Conservation (phyloP, 2,797 vertebrate species). For the Stomatorhinus walkeri region DNA sequence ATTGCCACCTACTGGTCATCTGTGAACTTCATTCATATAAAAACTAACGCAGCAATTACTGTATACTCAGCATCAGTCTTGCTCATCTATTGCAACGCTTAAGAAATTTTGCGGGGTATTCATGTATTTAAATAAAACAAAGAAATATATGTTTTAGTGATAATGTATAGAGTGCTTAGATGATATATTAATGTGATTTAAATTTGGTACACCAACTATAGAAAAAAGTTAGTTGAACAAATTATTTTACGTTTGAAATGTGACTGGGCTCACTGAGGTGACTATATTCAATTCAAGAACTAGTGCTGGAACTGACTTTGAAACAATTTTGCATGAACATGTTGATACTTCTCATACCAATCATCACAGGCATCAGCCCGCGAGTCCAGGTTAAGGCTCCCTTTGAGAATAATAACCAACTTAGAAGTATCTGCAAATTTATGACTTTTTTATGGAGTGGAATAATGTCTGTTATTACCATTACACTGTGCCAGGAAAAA, state of each 20-base stretch:
- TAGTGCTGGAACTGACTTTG: constrained; percentile 19
- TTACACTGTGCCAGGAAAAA: constrained; percentile 61
- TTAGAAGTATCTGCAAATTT: constrained; percentile 57
- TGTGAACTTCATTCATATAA: background rate
- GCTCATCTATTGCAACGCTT: background rate
- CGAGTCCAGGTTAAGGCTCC: constrained; percentile 34
- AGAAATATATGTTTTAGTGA: background rate
- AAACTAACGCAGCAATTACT: background rate
- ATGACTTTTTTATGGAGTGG: constrained; percentile 60
- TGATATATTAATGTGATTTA: background rate
- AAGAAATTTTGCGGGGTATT: background rate
- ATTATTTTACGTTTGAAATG: background rate
- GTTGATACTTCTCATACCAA: constrained; percentile 35
- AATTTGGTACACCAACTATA: background rate
- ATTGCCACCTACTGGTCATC: background rate
- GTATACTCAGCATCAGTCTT: background rate
- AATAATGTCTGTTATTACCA: constrained; percentile 65
- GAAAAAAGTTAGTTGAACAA: background rate
- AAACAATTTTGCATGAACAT: background rate
- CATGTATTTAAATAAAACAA: background rate
- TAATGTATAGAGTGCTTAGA: background rate
- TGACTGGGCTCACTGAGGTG: constrained; percentile 24
- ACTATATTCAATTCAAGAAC: background rate
- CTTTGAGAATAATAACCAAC: constrained; percentile 42
- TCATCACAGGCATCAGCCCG: constrained; percentile 34